These are phyloP conservation scores for Baryphthengus martii DNA, from an alignment of 2,113 vertebrate genomes.

Conservation along the genomic window DNA sequence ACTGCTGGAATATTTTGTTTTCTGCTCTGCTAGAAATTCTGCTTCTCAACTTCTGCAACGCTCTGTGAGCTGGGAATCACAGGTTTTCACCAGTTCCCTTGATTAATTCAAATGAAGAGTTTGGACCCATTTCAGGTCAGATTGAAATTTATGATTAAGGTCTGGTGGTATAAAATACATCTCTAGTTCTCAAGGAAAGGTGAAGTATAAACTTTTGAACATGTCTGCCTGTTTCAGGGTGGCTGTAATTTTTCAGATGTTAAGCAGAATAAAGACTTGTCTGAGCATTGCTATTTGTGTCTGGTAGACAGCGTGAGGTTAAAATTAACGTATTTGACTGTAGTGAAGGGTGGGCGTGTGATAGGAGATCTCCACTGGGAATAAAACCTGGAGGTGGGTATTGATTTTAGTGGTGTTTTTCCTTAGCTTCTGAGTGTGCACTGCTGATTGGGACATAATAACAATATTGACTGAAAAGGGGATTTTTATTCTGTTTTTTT, in stretches of 20 bases:
- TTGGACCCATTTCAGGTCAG: neutral
- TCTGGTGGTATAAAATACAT: neutral
- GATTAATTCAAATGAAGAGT: neutral
- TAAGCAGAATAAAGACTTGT: neutral
- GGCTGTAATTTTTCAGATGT: neutral
- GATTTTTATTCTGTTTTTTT: neutral
- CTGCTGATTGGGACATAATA: neutral
- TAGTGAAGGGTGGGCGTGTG: neutral
- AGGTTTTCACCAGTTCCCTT: neutral
- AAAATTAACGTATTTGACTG: neutral
- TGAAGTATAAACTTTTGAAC: neutral
- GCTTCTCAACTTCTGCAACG: neutral
- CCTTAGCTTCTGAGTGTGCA: neutral
- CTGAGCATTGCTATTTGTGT: neutral
- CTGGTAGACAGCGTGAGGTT: neutral
- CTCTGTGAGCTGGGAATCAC: neutral
- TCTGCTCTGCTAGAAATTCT: neutral
- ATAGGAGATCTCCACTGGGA: neutral
- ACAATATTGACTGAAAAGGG: neutral
- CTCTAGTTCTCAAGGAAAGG: neutral
- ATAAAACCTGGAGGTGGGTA: conserved; percentile 20
- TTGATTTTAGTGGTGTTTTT: conserved; percentile 16
- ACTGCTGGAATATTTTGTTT: neutral
- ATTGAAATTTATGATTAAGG: neutral
- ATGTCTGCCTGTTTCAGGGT: neutral